Conservation (phyloP, 2,797 vertebrate species). For the Myiothlypis coronata region DNA sequence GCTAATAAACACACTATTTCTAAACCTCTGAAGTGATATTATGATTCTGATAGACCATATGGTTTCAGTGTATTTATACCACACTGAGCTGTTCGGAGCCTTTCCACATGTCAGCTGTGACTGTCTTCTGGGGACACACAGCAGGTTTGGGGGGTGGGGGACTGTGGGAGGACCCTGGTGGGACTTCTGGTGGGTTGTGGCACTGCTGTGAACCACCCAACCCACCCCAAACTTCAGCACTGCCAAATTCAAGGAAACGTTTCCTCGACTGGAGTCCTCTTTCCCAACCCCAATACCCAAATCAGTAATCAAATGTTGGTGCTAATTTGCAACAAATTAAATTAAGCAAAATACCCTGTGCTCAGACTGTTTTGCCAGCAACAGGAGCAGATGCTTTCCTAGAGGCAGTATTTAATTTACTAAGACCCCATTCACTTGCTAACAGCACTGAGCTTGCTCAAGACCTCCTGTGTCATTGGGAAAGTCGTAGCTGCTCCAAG, state of each 20-base stretch:
- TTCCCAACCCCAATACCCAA: not conserved
- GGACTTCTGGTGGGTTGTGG: not conserved
- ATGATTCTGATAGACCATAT: constrained; percentile 23
- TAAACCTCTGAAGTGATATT: constrained; percentile 12
- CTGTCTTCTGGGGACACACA: not conserved
- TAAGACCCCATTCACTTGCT: not conserved
- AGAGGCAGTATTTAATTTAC: not conserved
- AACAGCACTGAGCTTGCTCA: not conserved
- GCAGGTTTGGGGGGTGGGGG: not conserved
- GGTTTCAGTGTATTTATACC: constrained; percentile 14
- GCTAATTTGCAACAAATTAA: not conserved
- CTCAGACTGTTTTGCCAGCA: not conserved
- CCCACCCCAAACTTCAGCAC: not conserved
- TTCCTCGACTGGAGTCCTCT: not conserved
- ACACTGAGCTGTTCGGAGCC: not conserved
- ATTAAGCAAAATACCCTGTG: not conserved
- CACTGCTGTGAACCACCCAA: not conserved
- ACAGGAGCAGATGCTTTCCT: not conserved
- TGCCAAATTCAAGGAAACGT: not conserved
- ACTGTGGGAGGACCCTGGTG: accelerated
- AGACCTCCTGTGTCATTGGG: not conserved
- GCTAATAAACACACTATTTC: constrained; percentile 34
- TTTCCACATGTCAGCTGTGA: not conserved
- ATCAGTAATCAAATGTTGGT: not conserved
- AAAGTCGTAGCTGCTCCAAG: not conserved